These are phyloP conservation scores for Aulostomus chinensis DNA, from an alignment of 2,797 vertebrate genomes.

Conservation along the genomic window DNA sequence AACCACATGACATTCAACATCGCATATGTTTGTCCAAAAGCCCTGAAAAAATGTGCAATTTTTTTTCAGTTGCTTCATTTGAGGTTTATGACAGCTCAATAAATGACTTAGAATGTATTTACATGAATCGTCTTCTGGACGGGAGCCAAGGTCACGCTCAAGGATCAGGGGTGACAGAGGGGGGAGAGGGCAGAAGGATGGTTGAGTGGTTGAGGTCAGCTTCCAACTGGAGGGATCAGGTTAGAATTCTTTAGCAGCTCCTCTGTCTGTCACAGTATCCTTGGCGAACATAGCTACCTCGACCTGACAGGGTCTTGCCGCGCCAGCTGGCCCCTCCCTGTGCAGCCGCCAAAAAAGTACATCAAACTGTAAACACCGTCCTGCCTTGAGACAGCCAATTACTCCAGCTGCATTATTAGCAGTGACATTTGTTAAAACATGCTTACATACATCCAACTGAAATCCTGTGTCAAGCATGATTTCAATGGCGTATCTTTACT, in stretches of 20 bases:
- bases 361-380: neutral
- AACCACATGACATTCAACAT: too few species aligned
- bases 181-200: neutral
- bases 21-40: too few species aligned
- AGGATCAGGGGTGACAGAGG: too few species aligned
- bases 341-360: neutral
- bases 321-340: neutral
- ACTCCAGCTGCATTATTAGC: conserved; percentile 12
- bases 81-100: too few species aligned
- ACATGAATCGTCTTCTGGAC: too few species aligned
- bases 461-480: conserved; percentile 25
- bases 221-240: conserved; percentile 2
- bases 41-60: too few species aligned
- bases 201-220: conserved; percentile 16
- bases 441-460: conserved; percentile 9
- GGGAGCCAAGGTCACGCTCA: too few species aligned
- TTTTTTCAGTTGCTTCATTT: too few species aligned
- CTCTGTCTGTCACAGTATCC: conserved; percentile 11
- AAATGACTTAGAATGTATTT: too few species aligned
- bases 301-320: too few species aligned
- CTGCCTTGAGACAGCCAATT: too few species aligned
- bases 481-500: conserved; percentile 27
- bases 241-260: conserved; percentile 26
- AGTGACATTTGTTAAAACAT: conserved; percentile 26
- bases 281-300: conserved; percentile 16